Conservation (phyloP, 2,888 invertebrate species). For the Sericinus montela region DNA sequence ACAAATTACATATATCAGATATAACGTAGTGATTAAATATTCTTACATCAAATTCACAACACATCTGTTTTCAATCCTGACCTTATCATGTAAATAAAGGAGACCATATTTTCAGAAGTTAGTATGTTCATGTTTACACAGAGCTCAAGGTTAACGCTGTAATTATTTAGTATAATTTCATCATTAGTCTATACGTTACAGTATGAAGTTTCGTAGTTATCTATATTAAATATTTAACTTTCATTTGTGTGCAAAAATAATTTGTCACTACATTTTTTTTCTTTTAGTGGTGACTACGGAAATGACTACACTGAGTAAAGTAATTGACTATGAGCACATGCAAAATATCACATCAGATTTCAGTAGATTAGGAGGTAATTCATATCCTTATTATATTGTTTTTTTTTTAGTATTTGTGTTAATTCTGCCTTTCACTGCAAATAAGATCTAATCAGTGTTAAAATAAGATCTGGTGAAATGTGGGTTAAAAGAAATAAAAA, state of each 20-base stretch:
- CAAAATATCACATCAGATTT: constrained; percentile 61
- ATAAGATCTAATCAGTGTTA: too few species aligned
- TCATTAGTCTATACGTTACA: constrained; percentile 15
- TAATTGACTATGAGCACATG: constrained; percentile 61
- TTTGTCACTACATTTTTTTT: background rate
- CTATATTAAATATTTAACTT: background rate
- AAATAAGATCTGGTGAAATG: too few species aligned
- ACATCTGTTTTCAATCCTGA: too few species aligned
- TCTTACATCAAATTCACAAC: too few species aligned
- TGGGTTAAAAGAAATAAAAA: too few species aligned
- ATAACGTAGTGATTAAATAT: too few species aligned
- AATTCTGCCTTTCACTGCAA: too few species aligned
- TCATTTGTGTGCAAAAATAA: background rate
- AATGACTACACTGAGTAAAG: constrained; percentile 58
- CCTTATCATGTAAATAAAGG: too few species aligned
- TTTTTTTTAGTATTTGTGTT: too few species aligned
- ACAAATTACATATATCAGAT: too few species aligned
- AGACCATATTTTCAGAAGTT: too few species aligned
- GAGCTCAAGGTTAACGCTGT: constrained; percentile 12
- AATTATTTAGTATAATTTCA: constrained; percentile 26
- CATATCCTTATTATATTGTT: background rate
- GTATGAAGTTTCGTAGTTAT: background rate
- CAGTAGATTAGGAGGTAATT: constrained; percentile 62
- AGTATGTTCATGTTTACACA: too few species aligned
- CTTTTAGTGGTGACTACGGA: constrained; percentile 2